Conservation (phyloP, 2,797 vertebrate genomes). For the Sebastes paucispinis region DNA sequence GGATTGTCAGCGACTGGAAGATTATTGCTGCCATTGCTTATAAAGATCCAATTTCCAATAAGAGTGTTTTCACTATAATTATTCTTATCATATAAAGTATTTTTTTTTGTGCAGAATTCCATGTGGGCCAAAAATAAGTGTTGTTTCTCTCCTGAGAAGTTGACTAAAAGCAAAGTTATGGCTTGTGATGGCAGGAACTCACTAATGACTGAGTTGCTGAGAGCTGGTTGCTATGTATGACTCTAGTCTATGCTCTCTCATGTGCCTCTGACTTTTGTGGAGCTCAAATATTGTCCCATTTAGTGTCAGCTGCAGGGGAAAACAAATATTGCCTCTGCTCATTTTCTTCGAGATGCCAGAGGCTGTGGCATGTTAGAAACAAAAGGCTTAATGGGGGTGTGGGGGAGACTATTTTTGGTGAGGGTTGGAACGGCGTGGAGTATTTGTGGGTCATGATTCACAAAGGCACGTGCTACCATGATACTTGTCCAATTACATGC, state of each 20-base stretch:
- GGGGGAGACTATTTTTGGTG: not conserved
- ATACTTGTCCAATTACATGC: constrained; percentile 5
- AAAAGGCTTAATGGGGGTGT: not conserved
- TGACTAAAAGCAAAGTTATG: constrained; percentile 8
- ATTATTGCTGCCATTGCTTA: not conserved
- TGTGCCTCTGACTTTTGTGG: constrained; percentile 36
- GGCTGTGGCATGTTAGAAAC: constrained; percentile 16
- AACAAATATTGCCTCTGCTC: constrained; percentile 39
- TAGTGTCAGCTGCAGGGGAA: constrained; percentile 47
- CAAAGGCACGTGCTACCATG: not conserved
- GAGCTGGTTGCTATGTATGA: constrained; percentile 31
- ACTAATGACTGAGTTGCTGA: constrained; percentile 39
- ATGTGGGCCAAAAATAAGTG: constrained; percentile 12
- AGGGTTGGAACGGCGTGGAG: not conserved
- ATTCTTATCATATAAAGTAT: not conserved
- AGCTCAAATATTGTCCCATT: constrained; percentile 54
- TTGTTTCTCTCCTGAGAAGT: constrained; percentile 11
- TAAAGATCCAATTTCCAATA: constrained; percentile 1
- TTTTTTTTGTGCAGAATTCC: not conserved
- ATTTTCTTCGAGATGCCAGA: constrained; percentile 21
- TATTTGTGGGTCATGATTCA: constrained; percentile 25
- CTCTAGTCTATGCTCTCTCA: constrained; percentile 22
- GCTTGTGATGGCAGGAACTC: constrained; percentile 29
- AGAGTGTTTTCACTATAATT: not conserved
- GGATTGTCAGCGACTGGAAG: not conserved